These are phyloP conservation scores for Odocoileus virginianus DNA, from an alignment of 2,113 vertebrate species.

Conservation along the genomic window DNA sequence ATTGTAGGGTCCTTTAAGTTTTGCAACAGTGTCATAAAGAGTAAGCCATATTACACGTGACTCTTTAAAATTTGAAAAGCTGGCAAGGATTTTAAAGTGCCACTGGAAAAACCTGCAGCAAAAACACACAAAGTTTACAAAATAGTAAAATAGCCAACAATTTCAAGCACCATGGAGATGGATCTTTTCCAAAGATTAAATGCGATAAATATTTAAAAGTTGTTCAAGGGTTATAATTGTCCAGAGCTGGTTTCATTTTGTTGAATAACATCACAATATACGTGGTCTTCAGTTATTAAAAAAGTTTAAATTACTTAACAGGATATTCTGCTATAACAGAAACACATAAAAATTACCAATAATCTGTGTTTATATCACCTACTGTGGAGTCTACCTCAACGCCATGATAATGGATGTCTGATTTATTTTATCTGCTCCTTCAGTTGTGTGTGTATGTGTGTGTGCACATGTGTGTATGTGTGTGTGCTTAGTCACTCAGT, in stretches of 20 bases:
- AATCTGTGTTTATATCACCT: neutral
- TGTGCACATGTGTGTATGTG: neutral
- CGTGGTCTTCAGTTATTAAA: neutral
- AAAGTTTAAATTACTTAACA: neutral
- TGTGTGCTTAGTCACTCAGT: neutral
- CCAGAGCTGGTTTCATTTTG: neutral
- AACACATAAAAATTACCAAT: neutral
- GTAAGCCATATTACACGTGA: neutral
- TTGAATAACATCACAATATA: neutral
- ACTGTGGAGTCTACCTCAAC: neutral
- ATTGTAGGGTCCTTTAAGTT: neutral
- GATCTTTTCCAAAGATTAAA: neutral
- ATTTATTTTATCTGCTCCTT: neutral
- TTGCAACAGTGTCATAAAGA: neutral
- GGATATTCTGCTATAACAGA: neutral
- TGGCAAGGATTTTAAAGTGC: neutral
- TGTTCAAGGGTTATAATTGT: neutral
- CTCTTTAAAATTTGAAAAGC: neutral
- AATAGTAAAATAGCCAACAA: neutral
- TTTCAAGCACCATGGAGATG: fast-evolving
- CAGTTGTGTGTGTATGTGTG: neutral
- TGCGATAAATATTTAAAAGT: neutral
- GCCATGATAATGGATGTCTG: neutral
- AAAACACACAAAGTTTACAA: neutral
- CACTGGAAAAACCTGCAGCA: neutral